Evolutionary conservation across 2,113 vertebrate species (phyloP).

Genomic region (Proteles cristata): DNA sequence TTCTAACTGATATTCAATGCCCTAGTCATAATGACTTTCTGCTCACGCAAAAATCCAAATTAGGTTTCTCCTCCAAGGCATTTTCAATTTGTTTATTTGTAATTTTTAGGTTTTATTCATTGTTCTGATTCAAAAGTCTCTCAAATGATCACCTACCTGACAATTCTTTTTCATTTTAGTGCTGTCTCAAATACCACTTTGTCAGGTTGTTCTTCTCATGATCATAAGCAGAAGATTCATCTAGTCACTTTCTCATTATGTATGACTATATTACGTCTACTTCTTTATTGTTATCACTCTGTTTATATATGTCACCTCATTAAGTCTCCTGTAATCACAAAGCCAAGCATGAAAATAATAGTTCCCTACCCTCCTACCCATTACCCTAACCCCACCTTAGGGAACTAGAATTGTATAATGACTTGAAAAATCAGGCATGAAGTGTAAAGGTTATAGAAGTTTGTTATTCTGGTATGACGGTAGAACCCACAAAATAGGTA

Average conservation of each 20-base stretch:
- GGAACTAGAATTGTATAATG: not conserved
- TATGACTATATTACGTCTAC: not conserved
- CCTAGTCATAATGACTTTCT: not conserved
- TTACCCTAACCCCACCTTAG: accelerated
- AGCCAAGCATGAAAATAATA: not conserved
- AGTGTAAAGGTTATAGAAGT: not conserved
- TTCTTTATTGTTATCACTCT: not conserved
- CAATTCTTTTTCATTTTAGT: not conserved
- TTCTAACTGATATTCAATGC: not conserved
- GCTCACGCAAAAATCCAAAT: not conserved
- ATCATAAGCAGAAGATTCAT: not conserved
- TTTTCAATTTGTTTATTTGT: not conserved
- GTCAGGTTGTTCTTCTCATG: not conserved
- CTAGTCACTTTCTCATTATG: not conserved
- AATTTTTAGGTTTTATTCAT: not conserved
- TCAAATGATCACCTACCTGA: not conserved
- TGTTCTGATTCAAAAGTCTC: not conserved
- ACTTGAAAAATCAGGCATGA: not conserved
- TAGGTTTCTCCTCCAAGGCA: not conserved
- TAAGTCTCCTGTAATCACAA: not conserved
- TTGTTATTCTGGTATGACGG: not conserved
- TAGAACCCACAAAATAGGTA: not conserved
- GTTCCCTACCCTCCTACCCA: accelerated
- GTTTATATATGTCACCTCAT: not conserved
- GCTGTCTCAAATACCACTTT: not conserved